phyloP scores from a whole-genome alignment of 2,797 vertebrate genomes.

The Peromyscus aztecus region DNA sequence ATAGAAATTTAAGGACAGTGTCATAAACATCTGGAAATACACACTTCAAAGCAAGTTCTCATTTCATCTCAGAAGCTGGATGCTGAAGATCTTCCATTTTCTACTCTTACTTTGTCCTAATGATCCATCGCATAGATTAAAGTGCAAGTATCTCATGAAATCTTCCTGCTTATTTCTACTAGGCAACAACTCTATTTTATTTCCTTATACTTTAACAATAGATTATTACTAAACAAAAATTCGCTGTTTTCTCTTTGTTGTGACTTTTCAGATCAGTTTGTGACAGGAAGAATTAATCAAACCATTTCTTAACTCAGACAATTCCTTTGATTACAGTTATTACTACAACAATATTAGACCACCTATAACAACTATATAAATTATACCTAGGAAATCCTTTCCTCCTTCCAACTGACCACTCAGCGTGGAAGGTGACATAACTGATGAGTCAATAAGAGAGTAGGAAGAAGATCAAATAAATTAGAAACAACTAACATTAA shows the following conservation, averaged over 20 bases:
- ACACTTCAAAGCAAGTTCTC: background rate
- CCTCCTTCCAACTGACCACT: background rate
- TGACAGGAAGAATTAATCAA: background rate
- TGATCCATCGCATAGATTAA: background rate
- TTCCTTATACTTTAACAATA: background rate
- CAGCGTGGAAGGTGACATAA: background rate
- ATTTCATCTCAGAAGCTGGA: background rate
- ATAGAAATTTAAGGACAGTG: background rate
- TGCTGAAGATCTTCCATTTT: background rate
- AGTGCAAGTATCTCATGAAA: background rate
- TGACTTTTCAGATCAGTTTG: background rate
- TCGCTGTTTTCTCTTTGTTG: background rate
- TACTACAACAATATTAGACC: background rate
- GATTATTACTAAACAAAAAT: background rate
- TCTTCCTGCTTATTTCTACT: background rate
- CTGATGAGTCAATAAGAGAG: background rate
- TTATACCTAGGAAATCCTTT: background rate
- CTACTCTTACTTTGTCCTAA: background rate
- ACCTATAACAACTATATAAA: background rate
- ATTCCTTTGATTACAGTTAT: background rate
- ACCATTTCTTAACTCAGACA: background rate
- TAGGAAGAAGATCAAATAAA: background rate
- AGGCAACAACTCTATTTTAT: background rate
- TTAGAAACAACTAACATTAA: background rate
- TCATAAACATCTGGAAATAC: background rate